phyloP scores from a whole-genome alignment of 2,888 invertebrate genomes.

The Elegia similella region DNA sequence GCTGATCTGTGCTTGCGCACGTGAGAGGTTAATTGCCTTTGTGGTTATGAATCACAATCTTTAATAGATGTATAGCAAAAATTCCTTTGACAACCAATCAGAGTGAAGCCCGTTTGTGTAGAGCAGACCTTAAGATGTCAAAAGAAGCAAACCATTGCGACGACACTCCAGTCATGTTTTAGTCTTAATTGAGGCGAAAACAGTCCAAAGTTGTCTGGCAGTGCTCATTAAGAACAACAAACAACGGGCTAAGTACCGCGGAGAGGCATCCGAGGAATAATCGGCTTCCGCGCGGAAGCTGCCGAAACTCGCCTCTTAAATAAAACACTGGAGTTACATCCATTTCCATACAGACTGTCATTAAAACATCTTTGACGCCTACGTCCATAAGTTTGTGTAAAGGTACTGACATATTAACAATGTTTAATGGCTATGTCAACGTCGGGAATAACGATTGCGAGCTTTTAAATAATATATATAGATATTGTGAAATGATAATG shows the following conservation, averaged over 20 bases:
- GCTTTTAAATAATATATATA: too few species aligned
- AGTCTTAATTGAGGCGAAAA: constrained; percentile 76
- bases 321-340: constrained; percentile 33
- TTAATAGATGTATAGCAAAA: background rate
- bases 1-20: too few species aligned
- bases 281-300: constrained; percentile 60
- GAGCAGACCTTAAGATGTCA: constrained; percentile 16
- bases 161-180: constrained; percentile 69
- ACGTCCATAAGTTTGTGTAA: background rate
- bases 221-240: constrained; percentile 79
- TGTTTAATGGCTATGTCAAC: background rate
- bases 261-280: constrained; percentile 62
- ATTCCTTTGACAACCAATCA: background rate
- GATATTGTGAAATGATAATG: background rate
- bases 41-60: too few species aligned
- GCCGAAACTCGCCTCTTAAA: constrained; percentile 38
- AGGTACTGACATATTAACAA: background rate
- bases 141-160: constrained; percentile 44
- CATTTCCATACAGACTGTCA: constrained; percentile 25
- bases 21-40: too few species aligned
- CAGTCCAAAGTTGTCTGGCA: constrained; percentile 71
- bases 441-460: too few species aligned
- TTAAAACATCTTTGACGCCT: constrained; percentile 10
- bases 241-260: constrained; percentile 73
- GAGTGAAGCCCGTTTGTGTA: background rate